A percentile compares a stretch with the other conserved stretches of the same genome.
phyloP scores from a whole-genome alignment of 1,140 invertebrate species.

The Magallana ariakensis region DNA sequence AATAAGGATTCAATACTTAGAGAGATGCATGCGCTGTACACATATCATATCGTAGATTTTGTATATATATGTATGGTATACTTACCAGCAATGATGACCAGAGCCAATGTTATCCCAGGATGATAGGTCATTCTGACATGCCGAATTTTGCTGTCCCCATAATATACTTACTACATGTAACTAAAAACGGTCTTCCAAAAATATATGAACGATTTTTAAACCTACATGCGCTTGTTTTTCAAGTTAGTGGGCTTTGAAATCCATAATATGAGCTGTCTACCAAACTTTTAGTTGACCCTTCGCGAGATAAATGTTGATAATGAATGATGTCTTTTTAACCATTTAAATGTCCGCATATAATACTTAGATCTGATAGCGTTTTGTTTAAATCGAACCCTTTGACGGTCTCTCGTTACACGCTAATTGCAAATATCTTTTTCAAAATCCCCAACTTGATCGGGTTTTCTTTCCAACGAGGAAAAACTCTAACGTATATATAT shows the following conservation, averaged over 20 bases:
- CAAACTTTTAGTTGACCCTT: background rate
- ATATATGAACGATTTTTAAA: too few species aligned
- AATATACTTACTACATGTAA: background rate
- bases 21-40: too few species aligned
- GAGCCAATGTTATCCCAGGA: background rate
- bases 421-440: too few species aligned
- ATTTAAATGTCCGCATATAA: constrained; percentile 18
- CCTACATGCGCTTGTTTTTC: background rate
- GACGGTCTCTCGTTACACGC: background rate
- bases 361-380: background rate
- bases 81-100: background rate
- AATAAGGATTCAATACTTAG: too few species aligned
- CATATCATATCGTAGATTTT: too few species aligned
- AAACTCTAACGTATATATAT: too few species aligned
- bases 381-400: background rate
- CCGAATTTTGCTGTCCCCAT: background rate
- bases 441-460: too few species aligned
- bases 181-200: too few species aligned
- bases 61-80: background rate
- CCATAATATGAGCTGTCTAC: background rate
- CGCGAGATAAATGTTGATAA: background rate
- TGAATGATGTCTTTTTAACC: constrained; percentile 7
- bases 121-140: background rate
- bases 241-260: background rate
- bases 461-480: too few species aligned